A percentile compares a stretch with the other conserved stretches of the same genome.
phyloP scores from a whole-genome alignment of 2,113 vertebrate species.

The Otolemur garnettii region DNA sequence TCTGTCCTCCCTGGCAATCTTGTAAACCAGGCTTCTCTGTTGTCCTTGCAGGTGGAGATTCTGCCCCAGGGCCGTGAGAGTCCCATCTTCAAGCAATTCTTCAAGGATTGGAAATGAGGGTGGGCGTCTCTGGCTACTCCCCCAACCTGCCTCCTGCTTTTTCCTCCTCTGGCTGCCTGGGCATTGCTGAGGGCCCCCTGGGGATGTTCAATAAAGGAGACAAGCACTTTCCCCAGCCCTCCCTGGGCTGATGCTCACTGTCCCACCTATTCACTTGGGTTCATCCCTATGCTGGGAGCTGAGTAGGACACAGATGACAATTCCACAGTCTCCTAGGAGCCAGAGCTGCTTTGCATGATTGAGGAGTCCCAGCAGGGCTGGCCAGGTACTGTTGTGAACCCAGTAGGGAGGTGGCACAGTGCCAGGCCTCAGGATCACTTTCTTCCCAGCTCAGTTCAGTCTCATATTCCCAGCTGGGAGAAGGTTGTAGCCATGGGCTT shows the following conservation, averaged over 20 bases:
- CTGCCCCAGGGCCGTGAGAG: slow-evolving; percentile 94
- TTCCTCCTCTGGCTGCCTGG: not conserved
- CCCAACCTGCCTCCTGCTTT: not conserved
- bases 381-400: not conserved
- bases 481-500: not conserved
- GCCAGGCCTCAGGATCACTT: not conserved
- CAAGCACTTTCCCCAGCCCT: not conserved
- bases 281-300: not conserved
- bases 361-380: not conserved
- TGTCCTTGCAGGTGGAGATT: slow-evolving; percentile 92
- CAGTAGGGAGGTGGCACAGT: not conserved
- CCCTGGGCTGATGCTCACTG: not conserved
- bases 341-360: not conserved
- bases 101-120: slow-evolving; percentile 92
- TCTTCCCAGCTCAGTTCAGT: not conserved
- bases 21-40: not conserved
- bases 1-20: not conserved
- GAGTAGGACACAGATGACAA: not conserved
- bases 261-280: not conserved
- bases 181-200: not conserved
- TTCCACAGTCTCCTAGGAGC: not conserved
- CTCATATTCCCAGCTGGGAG: not conserved
- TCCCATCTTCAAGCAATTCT: slow-evolving; percentile 97
- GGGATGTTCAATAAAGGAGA: slow-evolving; percentile 68
- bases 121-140: slow-evolving; percentile 61